Evolutionary conservation across 2,113 vertebrate genomes (phyloP).

Genomic region (Lamprologus callipterus): DNA sequence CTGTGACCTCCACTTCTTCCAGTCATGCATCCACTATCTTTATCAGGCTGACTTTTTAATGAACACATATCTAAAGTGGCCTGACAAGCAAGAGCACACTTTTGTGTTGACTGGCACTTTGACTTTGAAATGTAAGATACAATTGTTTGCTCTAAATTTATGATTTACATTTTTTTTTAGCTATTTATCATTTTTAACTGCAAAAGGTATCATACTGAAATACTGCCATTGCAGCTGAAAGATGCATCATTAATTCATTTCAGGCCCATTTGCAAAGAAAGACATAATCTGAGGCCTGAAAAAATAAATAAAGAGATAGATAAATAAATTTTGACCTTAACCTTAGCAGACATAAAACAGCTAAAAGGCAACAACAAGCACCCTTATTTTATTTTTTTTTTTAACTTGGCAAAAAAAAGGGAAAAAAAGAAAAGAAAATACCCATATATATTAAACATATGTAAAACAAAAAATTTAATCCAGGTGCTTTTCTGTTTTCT

Average conservation of each 20-base stretch:
- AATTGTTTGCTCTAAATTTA: neutral
- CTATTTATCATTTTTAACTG: neutral
- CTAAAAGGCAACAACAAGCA: neutral
- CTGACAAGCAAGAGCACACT: neutral
- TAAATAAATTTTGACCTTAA: neutral
- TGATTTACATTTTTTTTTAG: neutral
- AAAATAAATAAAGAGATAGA: neutral
- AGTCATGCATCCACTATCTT: neutral
- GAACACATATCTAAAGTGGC: neutral
- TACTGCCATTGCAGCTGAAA: neutral
- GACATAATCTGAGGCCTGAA: neutral
- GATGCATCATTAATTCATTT: neutral
- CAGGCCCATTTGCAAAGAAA: neutral
- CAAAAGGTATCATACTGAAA: neutral
- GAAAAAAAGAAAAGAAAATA: neutral
- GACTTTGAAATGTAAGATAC: neutral
- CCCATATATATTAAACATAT: neutral
- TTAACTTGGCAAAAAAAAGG: neutral
- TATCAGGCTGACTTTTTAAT: constrained; percentile 36
- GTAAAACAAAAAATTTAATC: neutral
- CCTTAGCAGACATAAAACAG: neutral
- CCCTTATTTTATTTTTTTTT: neutral
- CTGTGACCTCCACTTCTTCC: neutral
- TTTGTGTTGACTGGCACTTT: neutral
- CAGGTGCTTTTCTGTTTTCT: constrained; percentile 14